Conservation (phyloP, 1,140 invertebrate genomes). For the Oscheius sp. region DNA sequence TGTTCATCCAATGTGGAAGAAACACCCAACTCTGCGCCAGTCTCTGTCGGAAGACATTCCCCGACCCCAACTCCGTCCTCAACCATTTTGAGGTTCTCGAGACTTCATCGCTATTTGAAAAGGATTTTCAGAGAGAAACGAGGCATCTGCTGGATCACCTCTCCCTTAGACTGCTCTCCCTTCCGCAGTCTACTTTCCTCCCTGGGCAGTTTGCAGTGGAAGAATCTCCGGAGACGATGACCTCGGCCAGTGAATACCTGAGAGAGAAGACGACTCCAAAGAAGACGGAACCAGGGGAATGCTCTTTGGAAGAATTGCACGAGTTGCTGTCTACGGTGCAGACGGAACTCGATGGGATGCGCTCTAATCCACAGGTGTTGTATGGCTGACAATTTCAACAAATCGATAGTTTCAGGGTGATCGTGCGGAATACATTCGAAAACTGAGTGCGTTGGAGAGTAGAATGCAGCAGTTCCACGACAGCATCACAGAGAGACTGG, state of each 20-base stretch:
- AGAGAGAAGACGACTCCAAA: constrained; percentile 1
- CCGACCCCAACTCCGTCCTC: background rate
- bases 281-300: background rate
- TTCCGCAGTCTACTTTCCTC: constrained; percentile 11
- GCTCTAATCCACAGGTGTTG: background rate
- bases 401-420: background rate
- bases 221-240: too few relatives aligned
- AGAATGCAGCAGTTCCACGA: constrained; percentile 17
- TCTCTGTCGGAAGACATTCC: constrained; percentile 13
- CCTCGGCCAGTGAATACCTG: background rate
- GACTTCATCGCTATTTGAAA: too few relatives aligned
- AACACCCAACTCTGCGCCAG: background rate
- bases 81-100: background rate
- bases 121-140: background rate
- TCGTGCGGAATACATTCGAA: background rate
- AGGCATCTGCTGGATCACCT: constrained; percentile 2
- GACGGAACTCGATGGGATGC: constrained; percentile 5
- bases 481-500: background rate
- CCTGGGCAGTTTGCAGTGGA: constrained; percentile 2
- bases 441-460: background rate
- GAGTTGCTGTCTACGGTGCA: constrained; percentile 1
- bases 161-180: background rate
- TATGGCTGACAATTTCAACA: background rate
- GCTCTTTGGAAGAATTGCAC: background rate
- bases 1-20: constrained; percentile 9